These are phyloP conservation scores for Chelonus formosanus DNA, from an alignment of 2,888 invertebrate genomes.

Conservation along the genomic window DNA sequence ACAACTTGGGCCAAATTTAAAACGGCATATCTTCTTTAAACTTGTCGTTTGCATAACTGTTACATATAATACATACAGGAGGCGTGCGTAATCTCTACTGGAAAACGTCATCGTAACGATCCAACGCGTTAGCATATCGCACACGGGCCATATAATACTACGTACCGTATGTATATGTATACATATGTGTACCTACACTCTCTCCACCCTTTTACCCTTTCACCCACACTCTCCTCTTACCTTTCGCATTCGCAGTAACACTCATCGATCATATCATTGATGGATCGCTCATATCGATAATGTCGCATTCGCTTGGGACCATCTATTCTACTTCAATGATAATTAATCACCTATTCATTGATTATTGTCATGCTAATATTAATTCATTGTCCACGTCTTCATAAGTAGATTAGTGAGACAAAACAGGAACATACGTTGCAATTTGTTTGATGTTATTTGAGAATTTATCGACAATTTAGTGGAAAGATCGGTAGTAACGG, in stretches of 20 bases:
- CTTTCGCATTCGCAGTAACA: constrained; percentile 16
- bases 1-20: constrained; percentile 16
- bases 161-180: constrained; percentile 1
- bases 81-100: constrained; percentile 38
- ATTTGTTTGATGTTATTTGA: no score
- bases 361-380: constrained; percentile 31
- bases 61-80: constrained; percentile 26
- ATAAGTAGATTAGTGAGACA: neutral
- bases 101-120: constrained; percentile 42
- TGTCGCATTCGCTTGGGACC: constrained; percentile 28
- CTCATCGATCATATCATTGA: constrained; percentile 36
- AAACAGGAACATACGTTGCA: neutral
- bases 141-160: constrained; percentile 13
- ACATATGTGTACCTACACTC: neutral
- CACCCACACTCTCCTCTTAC: neutral
- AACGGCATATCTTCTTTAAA: constrained; percentile 41
- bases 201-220: neutral
- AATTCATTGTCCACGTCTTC: constrained; percentile 22
- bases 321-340: constrained; percentile 29
- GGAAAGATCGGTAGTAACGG: no score
- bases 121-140: constrained; percentile 38
- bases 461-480: no score
- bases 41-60: constrained; percentile 39
- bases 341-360: constrained; percentile 35
- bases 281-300: constrained; percentile 34